Conservation (phyloP, 2,113 vertebrate genomes). For the Nettapus auritus region DNA sequence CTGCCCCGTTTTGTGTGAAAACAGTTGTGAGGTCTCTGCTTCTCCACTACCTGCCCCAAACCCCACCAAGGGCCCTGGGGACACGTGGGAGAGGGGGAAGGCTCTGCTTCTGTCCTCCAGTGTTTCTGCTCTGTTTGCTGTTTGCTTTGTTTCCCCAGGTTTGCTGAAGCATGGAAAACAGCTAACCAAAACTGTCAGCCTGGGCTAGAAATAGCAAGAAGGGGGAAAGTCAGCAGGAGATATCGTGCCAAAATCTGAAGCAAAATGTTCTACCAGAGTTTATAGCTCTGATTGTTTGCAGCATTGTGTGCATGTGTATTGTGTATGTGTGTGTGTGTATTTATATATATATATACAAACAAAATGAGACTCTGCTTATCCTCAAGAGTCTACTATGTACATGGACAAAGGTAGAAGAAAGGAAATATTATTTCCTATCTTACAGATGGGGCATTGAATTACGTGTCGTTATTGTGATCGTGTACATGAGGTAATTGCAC, state of each 20-base stretch:
- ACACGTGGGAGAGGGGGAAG: too few relatives aligned
- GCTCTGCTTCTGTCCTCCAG: neutral
- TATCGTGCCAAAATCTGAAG: neutral
- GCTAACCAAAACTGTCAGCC: neutral
- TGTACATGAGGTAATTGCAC: conserved; percentile 34
- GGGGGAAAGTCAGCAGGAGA: neutral
- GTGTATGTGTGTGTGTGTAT: neutral
- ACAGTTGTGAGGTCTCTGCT: neutral
- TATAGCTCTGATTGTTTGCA: neutral
- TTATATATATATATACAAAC: neutral
- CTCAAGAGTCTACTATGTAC: neutral
- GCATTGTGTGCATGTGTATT: neutral
- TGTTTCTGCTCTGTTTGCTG: neutral
- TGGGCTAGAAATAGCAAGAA: neutral
- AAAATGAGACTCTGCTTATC: neutral
- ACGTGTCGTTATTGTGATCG: neutral
- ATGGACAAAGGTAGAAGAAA: conserved; percentile 30
- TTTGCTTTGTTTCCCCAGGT: neutral
- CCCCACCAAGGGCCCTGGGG: neutral
- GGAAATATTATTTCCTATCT: conserved; percentile 39
- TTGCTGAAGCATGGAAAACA: neutral
- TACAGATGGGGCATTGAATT: conserved; percentile 39
- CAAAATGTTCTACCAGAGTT: neutral
- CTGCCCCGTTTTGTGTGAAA: neutral
- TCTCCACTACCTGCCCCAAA: neutral